Evolutionary conservation across 2,797 vertebrate genomes (phyloP).

Genomic region (Channallabes apus): DNA sequence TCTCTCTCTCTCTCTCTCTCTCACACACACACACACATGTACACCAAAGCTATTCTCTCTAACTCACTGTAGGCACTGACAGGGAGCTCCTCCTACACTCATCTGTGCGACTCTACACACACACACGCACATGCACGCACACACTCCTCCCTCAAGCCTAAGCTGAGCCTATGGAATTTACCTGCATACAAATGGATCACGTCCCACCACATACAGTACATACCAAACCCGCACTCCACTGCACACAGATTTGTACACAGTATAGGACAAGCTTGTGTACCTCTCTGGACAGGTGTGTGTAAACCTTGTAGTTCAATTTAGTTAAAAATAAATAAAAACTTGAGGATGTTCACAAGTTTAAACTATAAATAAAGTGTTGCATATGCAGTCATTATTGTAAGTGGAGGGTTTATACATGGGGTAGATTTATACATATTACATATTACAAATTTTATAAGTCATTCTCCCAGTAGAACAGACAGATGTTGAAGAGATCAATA

Average conservation of each 20-base stretch:
- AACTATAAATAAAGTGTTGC: neutral
- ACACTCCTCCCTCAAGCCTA: constrained; percentile 50
- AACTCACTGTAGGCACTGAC: constrained; percentile 60
- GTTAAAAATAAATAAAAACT: no score
- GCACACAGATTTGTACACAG: neutral
- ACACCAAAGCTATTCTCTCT: constrained; percentile 55
- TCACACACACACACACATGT: constrained; percentile 38
- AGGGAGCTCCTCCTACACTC: constrained; percentile 73
- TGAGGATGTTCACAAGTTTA: neutral
- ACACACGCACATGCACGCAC: constrained; percentile 37
- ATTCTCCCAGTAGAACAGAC: neutral
- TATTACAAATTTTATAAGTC: no score
- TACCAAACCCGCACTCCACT: neutral
- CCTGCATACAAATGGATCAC: constrained; percentile 70
- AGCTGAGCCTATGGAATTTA: constrained; percentile 65
- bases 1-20: constrained; percentile 45
- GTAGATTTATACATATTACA: no score
- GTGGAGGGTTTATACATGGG: no score
- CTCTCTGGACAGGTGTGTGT: neutral
- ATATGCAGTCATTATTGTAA: neutral
- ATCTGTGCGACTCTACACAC: constrained; percentile 62
- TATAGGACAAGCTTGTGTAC: neutral
- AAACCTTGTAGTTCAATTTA: neutral
- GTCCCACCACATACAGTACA: constrained; percentile 59
- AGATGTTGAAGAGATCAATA: neutral